Evolutionary conservation across 2,888 invertebrate genomes (phyloP).

Genomic region (Dugesia japonica): DNA sequence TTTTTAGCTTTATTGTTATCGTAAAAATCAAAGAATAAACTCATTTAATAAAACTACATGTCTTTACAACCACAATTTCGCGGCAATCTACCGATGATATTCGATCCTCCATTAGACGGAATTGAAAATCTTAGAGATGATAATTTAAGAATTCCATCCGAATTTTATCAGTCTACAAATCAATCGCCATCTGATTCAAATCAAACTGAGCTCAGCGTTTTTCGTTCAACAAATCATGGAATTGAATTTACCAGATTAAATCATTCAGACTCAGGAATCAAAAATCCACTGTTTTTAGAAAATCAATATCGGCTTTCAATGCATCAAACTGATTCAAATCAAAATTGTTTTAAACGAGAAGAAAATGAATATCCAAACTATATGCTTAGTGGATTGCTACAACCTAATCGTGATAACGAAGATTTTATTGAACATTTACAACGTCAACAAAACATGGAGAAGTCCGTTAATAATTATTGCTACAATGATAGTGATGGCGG

Average conservation of each 20-base stretch:
- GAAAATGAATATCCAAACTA: background rate
- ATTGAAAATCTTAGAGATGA: background rate
- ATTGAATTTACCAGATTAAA: background rate
- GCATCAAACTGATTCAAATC: background rate
- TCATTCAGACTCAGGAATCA: background rate
- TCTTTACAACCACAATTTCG: constrained; percentile 7
- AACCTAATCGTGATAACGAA: background rate
- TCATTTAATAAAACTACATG: background rate
- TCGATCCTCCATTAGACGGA: background rate
- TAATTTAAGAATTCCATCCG: background rate
- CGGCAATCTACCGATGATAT: background rate
- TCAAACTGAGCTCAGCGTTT: constrained; percentile 2
- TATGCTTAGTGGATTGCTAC: background rate
- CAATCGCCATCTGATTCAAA: background rate
- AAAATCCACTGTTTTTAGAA: background rate
- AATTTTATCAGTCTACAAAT: constrained; percentile 7
- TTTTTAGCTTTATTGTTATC: background rate
- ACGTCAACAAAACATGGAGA: constrained; percentile 7
- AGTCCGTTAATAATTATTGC: background rate
- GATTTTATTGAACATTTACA: background rate
- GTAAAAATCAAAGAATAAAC: background rate
- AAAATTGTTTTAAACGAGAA: background rate
- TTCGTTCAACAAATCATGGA: background rate
- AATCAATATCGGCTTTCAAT: background rate
- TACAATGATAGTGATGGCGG: background rate